Evolutionary conservation across 2,797 vertebrate genomes (phyloP).

Genomic region (Pangasius mekongensis): DNA sequence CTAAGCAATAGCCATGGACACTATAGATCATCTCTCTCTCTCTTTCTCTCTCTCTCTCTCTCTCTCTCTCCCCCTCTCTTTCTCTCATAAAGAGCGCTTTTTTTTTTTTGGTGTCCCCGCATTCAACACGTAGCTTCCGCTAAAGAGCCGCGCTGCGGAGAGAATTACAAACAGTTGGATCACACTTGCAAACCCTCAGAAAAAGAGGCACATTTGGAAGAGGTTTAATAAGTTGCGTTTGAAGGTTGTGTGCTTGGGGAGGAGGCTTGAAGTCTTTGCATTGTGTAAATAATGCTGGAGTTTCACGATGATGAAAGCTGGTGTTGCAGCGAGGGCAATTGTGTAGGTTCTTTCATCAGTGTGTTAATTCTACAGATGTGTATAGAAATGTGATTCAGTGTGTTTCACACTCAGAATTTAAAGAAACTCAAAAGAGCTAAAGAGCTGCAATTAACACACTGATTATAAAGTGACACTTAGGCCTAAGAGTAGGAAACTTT

Average conservation of each 20-base stretch:
- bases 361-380: slow-evolving; percentile 10
- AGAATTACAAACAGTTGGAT: slow-evolving; percentile 76
- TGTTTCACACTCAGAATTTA: not conserved
- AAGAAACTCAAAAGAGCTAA: not conserved
- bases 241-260: not conserved
- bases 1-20: slow-evolving; percentile 69
- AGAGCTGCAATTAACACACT: not conserved
- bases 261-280: not conserved
- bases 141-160: slow-evolving; percentile 60
- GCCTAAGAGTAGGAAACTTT: not conserved
- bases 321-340: not conserved
- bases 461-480: not conserved
- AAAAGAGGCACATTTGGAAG: not conserved
- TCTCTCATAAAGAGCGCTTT: slow-evolving; percentile 49
- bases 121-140: slow-evolving; percentile 78
- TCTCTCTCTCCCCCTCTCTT: slow-evolving; percentile 37
- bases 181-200: slow-evolving; percentile 67
- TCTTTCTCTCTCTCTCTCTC: slow-evolving; percentile 49
- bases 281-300: slow-evolving; percentile 34
- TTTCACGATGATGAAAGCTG: slow-evolving; percentile 22
- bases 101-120: slow-evolving; percentile 51
- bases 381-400: not conserved
- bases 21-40: slow-evolving; percentile 56
- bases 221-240: slow-evolving; percentile 7
- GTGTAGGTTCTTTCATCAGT: slow-evolving; percentile 19